Base-by-base conservation (phyloP, 2,797 vertebrate genomes). In the Lepidocolaptes lacrymiger region DNA sequence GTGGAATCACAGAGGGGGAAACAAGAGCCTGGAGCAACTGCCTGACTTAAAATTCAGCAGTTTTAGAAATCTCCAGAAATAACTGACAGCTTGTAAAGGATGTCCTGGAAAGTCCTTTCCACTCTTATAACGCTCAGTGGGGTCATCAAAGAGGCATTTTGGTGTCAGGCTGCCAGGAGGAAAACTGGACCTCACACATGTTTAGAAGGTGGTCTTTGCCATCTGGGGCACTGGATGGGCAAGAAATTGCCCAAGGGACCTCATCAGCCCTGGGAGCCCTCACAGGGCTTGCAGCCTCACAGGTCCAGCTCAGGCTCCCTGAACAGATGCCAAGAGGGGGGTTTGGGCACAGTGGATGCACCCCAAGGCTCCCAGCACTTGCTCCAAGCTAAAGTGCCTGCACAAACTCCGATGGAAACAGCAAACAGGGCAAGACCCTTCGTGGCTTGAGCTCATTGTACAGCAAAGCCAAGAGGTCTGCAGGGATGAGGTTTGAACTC, bases 401-500 rank as follows among this genome's bases (percentile, higher is more conserved):
- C 85, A 72, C 61, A 26, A 76, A 75, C 43, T 49, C 37, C 0
- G 0, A 10, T 69, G 46, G 76, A 88, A 91, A 64, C 34, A 81
- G 62, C 61, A 64, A 79, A 63, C 14, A 80, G 46, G 61, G 49
- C 36, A 68, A 59, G 82, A 84, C 73, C 76, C 82, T 62, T 28
- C 1, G 4, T 54, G 58, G 55, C 24, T 5, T 58, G 43, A 91
- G 13, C 34, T 78, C n/a, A 73, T 58, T n/a, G 83, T 83, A 49
- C n/a, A 55, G 85, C 49, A 78, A 91, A 94, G 69, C 74, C 62
- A 66, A 81, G 34, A 93, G 51, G 21, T 81, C 81, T 85, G 58
- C 62, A 93, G 44, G 76, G 66, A 80, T 78, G 93, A 94, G 79
- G 73, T 78, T 62, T 91, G 90, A 95, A 88, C 88, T 93, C n/a